Evolutionary conservation across 2,888 invertebrate species (phyloP).

Genomic region (Bellardia bayeri): DNA sequence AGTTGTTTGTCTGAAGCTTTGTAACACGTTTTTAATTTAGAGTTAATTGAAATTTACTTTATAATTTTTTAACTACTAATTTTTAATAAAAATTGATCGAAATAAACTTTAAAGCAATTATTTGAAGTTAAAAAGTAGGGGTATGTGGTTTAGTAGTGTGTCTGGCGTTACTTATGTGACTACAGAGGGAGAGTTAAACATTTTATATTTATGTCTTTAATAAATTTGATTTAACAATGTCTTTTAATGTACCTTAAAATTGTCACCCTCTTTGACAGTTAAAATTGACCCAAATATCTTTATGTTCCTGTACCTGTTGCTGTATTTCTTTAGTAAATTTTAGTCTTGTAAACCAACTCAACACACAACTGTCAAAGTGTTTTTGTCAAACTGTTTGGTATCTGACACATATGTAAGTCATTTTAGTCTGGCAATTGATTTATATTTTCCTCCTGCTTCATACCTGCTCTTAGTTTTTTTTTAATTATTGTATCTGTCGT

Average conservation of each 20-base stretch:
- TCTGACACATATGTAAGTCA: constrained; percentile 26
- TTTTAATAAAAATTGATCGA: no score
- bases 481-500: constrained; percentile 42
- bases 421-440: constrained; percentile 36
- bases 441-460: constrained; percentile 6
- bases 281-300: background rate
- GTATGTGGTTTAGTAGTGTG: no score
- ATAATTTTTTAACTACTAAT: no score
- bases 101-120: no score
- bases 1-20: no score
- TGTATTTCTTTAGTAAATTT: background rate
- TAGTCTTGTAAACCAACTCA: background rate
- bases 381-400: constrained; percentile 1
- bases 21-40: no score
- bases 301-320: background rate
- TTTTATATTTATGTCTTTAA: background rate
- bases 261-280: background rate
- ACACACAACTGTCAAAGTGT: background rate
- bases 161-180: no score
- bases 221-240: background rate
- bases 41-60: no score
- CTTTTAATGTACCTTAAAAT: background rate
- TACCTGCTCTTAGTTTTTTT: background rate
- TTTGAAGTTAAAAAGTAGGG: no score
- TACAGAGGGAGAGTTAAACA: no score